Evolutionary conservation across 2,113 vertebrate species (phyloP), one percentile per base, ranked within the genome.

Genomic region (Numenius arquata): DNA sequence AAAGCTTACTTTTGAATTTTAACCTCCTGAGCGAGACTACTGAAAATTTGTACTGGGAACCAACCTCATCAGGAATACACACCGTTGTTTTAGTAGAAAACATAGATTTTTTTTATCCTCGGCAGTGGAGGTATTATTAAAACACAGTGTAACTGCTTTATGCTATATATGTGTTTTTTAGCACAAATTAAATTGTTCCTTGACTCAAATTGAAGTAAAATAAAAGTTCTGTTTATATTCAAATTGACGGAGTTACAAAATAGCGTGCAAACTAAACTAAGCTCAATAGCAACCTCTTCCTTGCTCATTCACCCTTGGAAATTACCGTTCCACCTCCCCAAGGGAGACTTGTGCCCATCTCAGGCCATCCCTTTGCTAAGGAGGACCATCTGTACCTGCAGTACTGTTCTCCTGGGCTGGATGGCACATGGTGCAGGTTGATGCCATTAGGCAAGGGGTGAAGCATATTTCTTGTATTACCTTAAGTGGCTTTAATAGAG

Each of bases 371-470:
- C 53, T 62, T 52, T 1, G 1, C 63, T 45, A 3, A 58, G 50
- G 43, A n/a, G 26, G 43, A 16, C 32, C 61, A 0, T 0, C 22
- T 47, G 26, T 36, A 7, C 0, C 0, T 59, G 38, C 16, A 16
- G 25, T 16, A 15, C 25, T 45, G 6, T 59, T 87, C 66, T 59
- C 32, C 36, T 70, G 59, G 56, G 43, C 23, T 47, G 58, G 34
- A 34, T 43, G 70, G n/a, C 43, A 12, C 5, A 8, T 22, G 68
- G 13, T 40, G 23, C 61, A 66, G 56, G 13, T n/a, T 83, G 38
- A 12, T 52, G 20, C 9, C 38, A 16, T 29, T 32, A 47, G 45
- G 41, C 29, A 43, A 32, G 4, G 32, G 7, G 9, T 30, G 9
- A 45, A 65, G 40, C 17, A 16, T 23, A 17, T 56, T 78, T 43